phyloP scores from a whole-genome alignment of 1,140 invertebrate genomes.

The Pissodes strobi region DNA sequence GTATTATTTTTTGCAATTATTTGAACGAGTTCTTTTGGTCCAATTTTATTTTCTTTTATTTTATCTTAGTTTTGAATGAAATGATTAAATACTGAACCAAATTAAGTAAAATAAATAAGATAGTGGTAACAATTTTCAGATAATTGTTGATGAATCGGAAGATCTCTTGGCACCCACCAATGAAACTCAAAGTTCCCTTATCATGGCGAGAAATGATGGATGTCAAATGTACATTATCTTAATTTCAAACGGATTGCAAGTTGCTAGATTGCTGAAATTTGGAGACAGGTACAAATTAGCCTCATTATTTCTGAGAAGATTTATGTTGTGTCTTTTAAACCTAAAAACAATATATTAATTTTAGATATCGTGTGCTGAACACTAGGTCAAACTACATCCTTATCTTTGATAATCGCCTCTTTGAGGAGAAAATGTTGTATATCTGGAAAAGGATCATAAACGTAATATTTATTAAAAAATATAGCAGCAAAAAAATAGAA shows the following conservation, averaged over 20 bases:
- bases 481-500: conserved; percentile 51
- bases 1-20: too few relatives aligned
- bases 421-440: conserved; percentile 67
- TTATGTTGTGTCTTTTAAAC: too few relatives aligned
- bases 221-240: conserved; percentile 75
- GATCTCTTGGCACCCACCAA: conserved; percentile 66
- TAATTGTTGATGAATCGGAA: conserved; percentile 66
- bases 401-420: conserved; percentile 69
- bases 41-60: too few relatives aligned
- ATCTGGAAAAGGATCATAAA: conserved; percentile 78
- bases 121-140: conserved; percentile 57
- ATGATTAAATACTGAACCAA: conserved; percentile 1
- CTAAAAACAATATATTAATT: too few relatives aligned
- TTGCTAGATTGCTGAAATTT: conserved; percentile 67
- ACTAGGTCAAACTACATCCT: conserved; percentile 71
- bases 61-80: conserved; percentile 14
- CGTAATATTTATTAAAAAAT: conserved; percentile 70
- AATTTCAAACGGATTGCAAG: conserved; percentile 72
- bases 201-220: conserved; percentile 63
- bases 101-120: conserved; percentile 23
- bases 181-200: conserved; percentile 60
- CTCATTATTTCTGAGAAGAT: too few relatives aligned
- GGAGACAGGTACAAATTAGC: conserved; percentile 67
- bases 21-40: too few relatives aligned
- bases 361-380: conserved; percentile 69